Base-by-base conservation (phyloP, 64 coral and sea anemone species). In the Montipora foliosa region DNA sequence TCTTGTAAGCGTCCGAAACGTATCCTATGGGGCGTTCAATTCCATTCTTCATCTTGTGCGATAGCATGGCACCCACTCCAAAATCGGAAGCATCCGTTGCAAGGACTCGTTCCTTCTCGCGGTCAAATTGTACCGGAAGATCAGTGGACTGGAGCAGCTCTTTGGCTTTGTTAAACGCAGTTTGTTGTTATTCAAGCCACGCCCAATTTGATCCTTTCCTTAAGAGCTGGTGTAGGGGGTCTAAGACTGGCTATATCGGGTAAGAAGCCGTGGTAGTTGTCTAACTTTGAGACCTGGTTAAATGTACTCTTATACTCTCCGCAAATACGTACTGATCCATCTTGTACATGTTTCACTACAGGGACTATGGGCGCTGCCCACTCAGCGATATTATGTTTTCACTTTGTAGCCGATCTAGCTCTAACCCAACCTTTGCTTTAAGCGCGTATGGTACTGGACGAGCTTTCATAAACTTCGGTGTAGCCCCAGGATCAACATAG, bases 391-490 rank as follows among this genome's bases (percentile, higher is more conserved):
- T 55, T 55, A 55, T 55, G 52, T 10, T 10, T 55, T 55, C 52
- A 10, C 52, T 55, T 5, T 55, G 52, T 10, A 55, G 10, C 10
- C 52, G 52, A 55, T 10, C 52, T 10, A 55, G 52, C 10, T 55
- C 52, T 10, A 7, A 7, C 10, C 2, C 52, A 2, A 55, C 52
- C 10, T 55, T 55, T 10, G 52, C 52, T 55, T 55, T 55, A 55
- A 55, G 52, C 10, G 52, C 52, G 10, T 55, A 55, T 10, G 52
- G 64, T 3, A 86, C 79, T 10, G 79, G 90, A 13, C 90, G 79
- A 55, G 90, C 79, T 61, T 85, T 92, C 46, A 83, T 73, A 61
- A 60, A 84, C 71, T 68, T 50, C 1, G 90, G 80, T 75, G 83
- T 53, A 13, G 22, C 80, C 16, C 29, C 59, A 17, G 49, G 14